Conservation (phyloP, 2,888 invertebrate species). For the Ichneumoninae sp. region DNA sequence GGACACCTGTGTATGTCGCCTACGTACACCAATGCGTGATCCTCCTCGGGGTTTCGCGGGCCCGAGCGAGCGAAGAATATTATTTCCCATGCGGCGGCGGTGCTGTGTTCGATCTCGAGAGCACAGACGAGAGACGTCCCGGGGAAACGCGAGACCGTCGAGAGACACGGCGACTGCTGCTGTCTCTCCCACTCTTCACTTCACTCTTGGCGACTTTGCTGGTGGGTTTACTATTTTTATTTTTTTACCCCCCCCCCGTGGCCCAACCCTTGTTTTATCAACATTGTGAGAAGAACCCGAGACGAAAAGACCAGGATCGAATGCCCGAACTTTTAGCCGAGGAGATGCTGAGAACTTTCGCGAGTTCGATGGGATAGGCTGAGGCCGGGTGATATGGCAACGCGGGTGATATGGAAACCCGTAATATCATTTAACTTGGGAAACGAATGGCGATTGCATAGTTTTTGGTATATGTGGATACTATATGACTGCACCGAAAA, state of each 20-base stretch:
- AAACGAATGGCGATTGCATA: too few species aligned
- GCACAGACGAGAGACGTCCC: constrained; percentile 24
- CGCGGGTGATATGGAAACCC: too few species aligned
- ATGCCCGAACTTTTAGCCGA: constrained; percentile 54
- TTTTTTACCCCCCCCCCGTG: neutral
- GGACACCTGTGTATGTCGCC: constrained; percentile 11
- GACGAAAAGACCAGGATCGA: constrained; percentile 43
- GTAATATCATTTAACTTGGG: too few species aligned
- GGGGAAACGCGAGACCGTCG: constrained; percentile 24
- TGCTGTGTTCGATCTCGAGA: constrained; percentile 48
- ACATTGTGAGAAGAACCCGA: constrained; percentile 43
- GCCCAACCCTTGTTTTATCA: constrained; percentile 33
- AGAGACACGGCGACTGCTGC: constrained; percentile 27
- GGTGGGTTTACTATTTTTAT: neutral
- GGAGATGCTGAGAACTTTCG: constrained; percentile 71
- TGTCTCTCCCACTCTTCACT: constrained; percentile 33
- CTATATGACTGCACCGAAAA: too few species aligned
- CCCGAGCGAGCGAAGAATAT: constrained; percentile 69
- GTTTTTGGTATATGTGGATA: too few species aligned
- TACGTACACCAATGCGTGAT: constrained; percentile 13
- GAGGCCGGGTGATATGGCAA: too few species aligned
- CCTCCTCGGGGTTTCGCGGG: constrained; percentile 9
- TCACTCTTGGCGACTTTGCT: constrained; percentile 59
- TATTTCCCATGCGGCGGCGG: constrained; percentile 76
- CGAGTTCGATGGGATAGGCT: constrained; percentile 76